A percentile compares a stretch with the other conserved stretches of the same genome.
phyloP scores from a whole-genome alignment of 2,888 invertebrate species.

The Scaptomyza flava region DNA sequence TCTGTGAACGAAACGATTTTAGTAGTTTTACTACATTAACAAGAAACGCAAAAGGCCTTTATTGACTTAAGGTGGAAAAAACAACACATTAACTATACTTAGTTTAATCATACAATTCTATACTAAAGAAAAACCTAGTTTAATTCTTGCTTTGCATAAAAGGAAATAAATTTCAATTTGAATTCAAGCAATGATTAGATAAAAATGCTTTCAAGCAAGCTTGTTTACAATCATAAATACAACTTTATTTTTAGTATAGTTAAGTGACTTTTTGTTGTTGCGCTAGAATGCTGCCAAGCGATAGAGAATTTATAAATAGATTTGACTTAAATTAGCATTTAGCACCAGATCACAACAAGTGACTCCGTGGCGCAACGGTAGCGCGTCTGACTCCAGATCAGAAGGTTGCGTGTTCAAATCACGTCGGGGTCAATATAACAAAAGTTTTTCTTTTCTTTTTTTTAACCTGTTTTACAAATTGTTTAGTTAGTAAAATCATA shows the following conservation, averaged over 20 bases:
- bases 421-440: constrained; percentile 48
- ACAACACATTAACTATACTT: background rate
- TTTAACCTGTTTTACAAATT: background rate
- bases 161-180: constrained; percentile 12
- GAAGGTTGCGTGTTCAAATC: constrained; percentile 63
- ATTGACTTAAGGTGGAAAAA: background rate
- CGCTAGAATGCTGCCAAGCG: background rate
- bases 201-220: background rate
- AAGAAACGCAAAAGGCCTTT: background rate
- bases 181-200: constrained; percentile 12
- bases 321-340: constrained; percentile 16
- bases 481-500: background rate
- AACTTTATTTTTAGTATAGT: background rate
- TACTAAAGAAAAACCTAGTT: background rate
- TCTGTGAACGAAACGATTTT: constrained; percentile 8
- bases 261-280: background rate
- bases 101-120: background rate
- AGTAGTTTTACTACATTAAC: constrained; percentile 21
- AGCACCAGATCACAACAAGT: constrained; percentile 20
- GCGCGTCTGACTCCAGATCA: constrained; percentile 63
- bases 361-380: constrained; percentile 63
- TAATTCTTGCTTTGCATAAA: background rate
- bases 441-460: background rate
- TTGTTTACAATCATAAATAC: too few species aligned
- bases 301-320: background rate